Conservation (phyloP, 2,113 vertebrate genomes). For the Cyprinodon brontotheroides region DNA sequence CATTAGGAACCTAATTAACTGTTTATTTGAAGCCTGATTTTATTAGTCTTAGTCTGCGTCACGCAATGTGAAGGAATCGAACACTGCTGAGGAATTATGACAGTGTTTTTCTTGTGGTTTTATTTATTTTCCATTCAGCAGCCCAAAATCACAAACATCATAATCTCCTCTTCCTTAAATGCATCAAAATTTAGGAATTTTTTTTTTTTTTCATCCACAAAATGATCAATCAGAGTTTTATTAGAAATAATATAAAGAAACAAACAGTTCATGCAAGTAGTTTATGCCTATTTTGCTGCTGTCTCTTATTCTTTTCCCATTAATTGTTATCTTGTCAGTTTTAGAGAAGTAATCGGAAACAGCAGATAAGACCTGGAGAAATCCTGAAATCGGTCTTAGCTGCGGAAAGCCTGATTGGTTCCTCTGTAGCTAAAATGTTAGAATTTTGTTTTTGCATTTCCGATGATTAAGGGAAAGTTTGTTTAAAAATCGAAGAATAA, state of each 20-base stretch:
- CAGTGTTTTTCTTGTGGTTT: neutral
- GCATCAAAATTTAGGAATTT: neutral
- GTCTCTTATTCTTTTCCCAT: neutral
- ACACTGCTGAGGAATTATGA: constrained; percentile 3
- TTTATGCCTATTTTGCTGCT: neutral
- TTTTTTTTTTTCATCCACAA: neutral
- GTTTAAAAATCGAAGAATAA: neutral
- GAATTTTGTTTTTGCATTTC: neutral
- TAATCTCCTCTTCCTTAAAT: neutral
- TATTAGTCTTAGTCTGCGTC: constrained; percentile 41
- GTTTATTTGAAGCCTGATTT: constrained; percentile 64
- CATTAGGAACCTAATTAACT: constrained; percentile 55
- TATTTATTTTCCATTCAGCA: neutral
- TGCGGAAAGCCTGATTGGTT: neutral
- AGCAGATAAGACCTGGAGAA: neutral
- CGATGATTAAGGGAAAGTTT: constrained; percentile 2
- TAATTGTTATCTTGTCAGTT: neutral
- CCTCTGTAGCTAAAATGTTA: neutral
- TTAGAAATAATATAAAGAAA: neutral
- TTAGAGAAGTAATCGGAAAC: neutral
- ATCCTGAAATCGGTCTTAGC: neutral
- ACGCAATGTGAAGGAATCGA: constrained; percentile 1
- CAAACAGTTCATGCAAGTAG: neutral
- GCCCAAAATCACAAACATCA: neutral
- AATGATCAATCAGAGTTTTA: neutral